Conservation (phyloP, 2,797 vertebrate genomes). For the Xenops minutus region DNA sequence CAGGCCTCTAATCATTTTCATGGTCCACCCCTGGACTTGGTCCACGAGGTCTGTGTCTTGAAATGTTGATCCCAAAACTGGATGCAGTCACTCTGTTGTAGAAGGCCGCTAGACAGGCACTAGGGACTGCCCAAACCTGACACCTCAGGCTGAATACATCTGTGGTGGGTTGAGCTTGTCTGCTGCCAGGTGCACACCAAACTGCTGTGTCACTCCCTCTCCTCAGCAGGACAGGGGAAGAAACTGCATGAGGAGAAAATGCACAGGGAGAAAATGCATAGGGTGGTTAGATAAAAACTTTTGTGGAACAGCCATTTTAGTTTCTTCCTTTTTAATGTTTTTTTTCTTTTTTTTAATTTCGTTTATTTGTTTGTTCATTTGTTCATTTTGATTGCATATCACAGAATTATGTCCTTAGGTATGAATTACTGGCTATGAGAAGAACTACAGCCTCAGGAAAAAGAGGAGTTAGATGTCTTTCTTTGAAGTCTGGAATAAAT, state of each 20-base stretch:
- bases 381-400: background rate
- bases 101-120: background rate
- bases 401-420: background rate
- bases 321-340: background rate
- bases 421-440: background rate
- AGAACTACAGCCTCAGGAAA: background rate
- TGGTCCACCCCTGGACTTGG: background rate
- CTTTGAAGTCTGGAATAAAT: background rate
- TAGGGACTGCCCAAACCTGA: background rate
- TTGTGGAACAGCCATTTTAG: background rate
- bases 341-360: background rate
- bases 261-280: background rate
- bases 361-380: background rate
- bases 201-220: background rate
- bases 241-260: background rate
- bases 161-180: background rate
- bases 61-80: background rate
- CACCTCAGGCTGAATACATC: background rate
- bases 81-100: fast-evolving
- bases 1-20: background rate
- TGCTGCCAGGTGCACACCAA: background rate
- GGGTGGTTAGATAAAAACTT: background rate
- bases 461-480: background rate
- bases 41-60: background rate
- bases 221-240: background rate